These are phyloP conservation scores for Protobothrops flavoviridis DNA, from an alignment of 2,113 vertebrate genomes.

Conservation along the genomic window DNA sequence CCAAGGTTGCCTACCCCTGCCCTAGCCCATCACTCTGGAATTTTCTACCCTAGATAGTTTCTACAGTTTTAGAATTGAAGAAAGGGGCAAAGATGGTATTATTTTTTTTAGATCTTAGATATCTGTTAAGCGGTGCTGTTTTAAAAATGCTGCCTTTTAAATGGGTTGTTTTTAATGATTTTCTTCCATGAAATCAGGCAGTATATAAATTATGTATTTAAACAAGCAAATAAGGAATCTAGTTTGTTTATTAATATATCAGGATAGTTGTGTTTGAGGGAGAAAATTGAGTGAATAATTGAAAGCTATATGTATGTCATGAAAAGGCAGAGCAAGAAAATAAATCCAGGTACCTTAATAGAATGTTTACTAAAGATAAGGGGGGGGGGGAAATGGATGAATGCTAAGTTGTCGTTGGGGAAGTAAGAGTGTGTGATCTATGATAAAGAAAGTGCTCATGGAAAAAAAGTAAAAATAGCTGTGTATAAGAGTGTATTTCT, in stretches of 20 bases:
- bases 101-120: not conserved
- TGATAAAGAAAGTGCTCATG: not conserved
- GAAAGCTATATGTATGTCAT: not conserved
- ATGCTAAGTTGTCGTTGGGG: not conserved
- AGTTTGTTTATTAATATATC: not conserved
- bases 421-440: not conserved
- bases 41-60: not conserved
- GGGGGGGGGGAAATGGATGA: not conserved
- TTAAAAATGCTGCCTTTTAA: not conserved
- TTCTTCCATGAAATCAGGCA: not conserved
- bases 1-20: no score
- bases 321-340: not conserved
- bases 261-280: not conserved
- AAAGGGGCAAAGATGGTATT: not conserved
- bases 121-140: not conserved
- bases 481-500: not conserved
- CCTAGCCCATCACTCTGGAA: not conserved
- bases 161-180: not conserved
- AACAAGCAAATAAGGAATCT: not conserved
- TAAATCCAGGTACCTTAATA: not conserved
- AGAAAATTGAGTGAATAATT: not conserved
- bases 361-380: not conserved
- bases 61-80: not conserved
- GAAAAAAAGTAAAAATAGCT: not conserved
- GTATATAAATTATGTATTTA: not conserved